Percentiles rank a stretch among this genome's conserved stretches.
Conservation (phyloP, 2,888 invertebrate species). For the Sipunculus nudus region DNA sequence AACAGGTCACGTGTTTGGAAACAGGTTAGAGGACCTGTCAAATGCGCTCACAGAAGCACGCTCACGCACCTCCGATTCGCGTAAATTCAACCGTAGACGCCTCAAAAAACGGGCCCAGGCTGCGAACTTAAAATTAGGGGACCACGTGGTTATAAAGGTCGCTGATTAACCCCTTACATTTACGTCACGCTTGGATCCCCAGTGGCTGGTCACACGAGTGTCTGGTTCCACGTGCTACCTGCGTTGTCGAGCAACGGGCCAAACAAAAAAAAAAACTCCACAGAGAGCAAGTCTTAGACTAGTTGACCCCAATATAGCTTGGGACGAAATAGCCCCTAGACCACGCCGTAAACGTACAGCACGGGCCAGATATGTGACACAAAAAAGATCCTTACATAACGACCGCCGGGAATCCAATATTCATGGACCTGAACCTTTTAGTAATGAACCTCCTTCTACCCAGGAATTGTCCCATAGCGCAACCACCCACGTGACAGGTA, state of each 20-base stretch:
- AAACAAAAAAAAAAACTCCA: background rate
- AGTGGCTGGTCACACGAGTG: conserved; percentile 1
- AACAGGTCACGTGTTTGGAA: background rate
- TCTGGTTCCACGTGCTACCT: background rate
- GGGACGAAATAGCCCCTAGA: conserved; percentile 11
- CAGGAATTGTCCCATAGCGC: no score
- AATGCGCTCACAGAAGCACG: background rate
- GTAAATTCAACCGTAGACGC: conserved; percentile 2
- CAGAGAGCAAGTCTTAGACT: conserved; percentile 8
- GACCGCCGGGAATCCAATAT: no score
- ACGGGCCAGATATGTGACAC: background rate
- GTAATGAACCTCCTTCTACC: no score
- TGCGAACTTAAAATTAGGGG: background rate
- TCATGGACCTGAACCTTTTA: no score
- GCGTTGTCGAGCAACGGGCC: conserved; percentile 5
- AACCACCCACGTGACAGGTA: no score
- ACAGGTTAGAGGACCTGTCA: background rate
- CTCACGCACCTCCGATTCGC: background rate
- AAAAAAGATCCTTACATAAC: no score
- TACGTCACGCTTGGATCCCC: conserved; percentile 15
- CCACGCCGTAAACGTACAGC: background rate
- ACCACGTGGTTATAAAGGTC: conserved; percentile 3
- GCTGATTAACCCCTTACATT: conserved; percentile 3
- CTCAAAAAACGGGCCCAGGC: conserved; percentile 1
- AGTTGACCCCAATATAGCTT: conserved; percentile 8